A percentile compares a stretch with the other conserved stretches of the same genome.
phyloP scores from a whole-genome alignment of 1,140 invertebrate genomes.

The honey bee (Apis mellifera) region Amel_HAv3.1 CM009946.2:2639001-2639500 shows the following conservation, averaged over 20 bases:
- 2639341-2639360: not conserved
- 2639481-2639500: not conserved
- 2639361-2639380: not conserved
- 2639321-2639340: constrained; percentile 17
- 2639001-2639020: constrained; percentile 97
- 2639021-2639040: constrained; percentile 89
- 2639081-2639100: constrained; percentile 83
- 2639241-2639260: constrained; percentile 76
- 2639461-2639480: not conserved
- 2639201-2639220: constrained; percentile 86
- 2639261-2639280: constrained; percentile 12
- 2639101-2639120: constrained; percentile 82
- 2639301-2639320: constrained; percentile 19
- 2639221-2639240: constrained; percentile 82
- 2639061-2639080: constrained; percentile 71
- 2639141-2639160: constrained; percentile 83
- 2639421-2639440: not conserved
- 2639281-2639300: constrained; percentile 22
- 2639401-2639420: not conserved
- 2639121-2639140: constrained; percentile 76
- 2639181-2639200: constrained; percentile 85
- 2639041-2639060: constrained; percentile 33
- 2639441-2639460: not conserved
- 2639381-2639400: too few species aligned
- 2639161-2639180: constrained; percentile 84